These are phyloP conservation scores for Bradypodion pumilum DNA, from an alignment of 2,797 vertebrate genomes.

Conservation along the genomic window DNA sequence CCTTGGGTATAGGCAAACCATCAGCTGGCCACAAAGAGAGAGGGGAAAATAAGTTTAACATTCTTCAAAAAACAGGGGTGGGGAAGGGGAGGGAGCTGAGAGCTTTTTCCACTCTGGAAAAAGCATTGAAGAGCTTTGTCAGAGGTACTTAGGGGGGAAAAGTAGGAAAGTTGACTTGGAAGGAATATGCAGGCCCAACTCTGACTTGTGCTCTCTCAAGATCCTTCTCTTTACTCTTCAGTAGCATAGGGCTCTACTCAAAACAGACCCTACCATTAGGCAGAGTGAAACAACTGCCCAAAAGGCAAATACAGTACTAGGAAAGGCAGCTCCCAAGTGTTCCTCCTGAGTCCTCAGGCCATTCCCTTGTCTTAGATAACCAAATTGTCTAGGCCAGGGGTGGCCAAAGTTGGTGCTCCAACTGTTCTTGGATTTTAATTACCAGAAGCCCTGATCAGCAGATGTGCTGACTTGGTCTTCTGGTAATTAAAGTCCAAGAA, in stretches of 20 bases:
- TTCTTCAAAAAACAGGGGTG: neutral
- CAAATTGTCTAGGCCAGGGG: no score
- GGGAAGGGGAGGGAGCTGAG: no score
- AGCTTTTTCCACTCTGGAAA: neutral
- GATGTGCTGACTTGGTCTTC: no score
- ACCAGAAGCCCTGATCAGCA: no score
- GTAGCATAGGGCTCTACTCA: neutral
- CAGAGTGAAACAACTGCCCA: no score
- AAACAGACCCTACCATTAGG: neutral
- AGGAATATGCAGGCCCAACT: neutral
- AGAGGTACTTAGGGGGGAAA: neutral
- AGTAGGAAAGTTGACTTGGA: neutral
- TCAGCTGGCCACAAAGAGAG: slow-evolving; percentile 42
- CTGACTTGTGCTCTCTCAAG: neutral
- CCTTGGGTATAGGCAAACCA: slow-evolving; percentile 45
- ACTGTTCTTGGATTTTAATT: no score
- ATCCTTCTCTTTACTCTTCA: neutral
- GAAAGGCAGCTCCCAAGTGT: no score
- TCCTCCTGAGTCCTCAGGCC: neutral
- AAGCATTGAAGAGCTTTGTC: neutral
- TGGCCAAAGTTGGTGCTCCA: no score
- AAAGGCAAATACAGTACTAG: no score
- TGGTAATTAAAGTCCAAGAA: no score
- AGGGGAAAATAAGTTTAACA: slow-evolving; percentile 36
- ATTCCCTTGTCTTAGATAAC: neutral